Evolutionary conservation across 1,140 invertebrate species (phyloP).

Genomic region (Arion vulgaris): DNA sequence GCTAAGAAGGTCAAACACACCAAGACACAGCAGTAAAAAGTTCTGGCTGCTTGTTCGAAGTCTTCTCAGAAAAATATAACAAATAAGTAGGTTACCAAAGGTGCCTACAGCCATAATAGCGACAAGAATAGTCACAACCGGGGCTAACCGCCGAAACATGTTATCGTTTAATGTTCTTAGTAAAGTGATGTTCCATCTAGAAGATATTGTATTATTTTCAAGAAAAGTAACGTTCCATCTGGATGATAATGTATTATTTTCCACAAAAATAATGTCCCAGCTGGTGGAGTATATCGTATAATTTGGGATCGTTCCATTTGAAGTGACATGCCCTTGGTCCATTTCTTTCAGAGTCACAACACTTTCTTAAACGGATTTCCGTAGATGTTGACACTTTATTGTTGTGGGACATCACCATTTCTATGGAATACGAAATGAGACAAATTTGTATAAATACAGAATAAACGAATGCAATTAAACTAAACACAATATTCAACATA

Average conservation of each 20-base stretch:
- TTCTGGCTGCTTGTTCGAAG: constrained; percentile 38
- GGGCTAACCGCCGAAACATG: constrained; percentile 11
- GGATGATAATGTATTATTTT: not conserved
- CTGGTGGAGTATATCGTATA: not conserved
- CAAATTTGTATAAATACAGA: too few species aligned
- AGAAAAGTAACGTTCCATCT: not conserved
- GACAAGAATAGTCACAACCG: constrained; percentile 39
- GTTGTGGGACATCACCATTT: too few species aligned
- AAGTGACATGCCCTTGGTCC: too few species aligned
- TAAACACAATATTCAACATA: too few species aligned
- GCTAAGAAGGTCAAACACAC: constrained; percentile 45
- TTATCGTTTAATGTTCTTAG: not conserved
- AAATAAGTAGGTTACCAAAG: constrained; percentile 48
- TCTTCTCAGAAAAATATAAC: constrained; percentile 42
- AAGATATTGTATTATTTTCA: not conserved
- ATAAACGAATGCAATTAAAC: too few species aligned
- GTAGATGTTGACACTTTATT: too few species aligned
- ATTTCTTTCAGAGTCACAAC: too few species aligned
- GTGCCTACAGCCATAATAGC: constrained; percentile 46
- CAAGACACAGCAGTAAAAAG: constrained; percentile 49
- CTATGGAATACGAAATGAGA: too few species aligned
- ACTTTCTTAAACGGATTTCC: too few species aligned
- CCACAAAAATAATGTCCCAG: not conserved
- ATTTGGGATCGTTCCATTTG: not conserved
- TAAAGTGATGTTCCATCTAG: constrained; percentile 2